These are phyloP conservation scores for Xanthostigma xanthostigma DNA, from an alignment of 2,888 invertebrate genomes.

Conservation along the genomic window DNA sequence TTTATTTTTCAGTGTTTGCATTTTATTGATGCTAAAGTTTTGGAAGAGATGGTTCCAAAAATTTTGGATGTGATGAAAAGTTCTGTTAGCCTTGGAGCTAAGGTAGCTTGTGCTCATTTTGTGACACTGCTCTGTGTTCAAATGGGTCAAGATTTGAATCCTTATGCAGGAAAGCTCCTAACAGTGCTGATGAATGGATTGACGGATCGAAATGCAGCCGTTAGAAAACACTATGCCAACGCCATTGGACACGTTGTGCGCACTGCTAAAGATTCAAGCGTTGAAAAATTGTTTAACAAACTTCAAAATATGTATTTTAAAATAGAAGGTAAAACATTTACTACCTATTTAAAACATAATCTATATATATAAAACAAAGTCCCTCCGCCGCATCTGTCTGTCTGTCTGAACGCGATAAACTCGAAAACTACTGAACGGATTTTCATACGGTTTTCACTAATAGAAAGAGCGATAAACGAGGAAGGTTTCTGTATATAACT, in stretches of 20 bases:
- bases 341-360: background rate
- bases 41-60: conserved; percentile 68
- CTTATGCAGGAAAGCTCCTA: conserved; percentile 45
- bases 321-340: conserved; percentile 36
- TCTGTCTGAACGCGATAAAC: too few relatives aligned
- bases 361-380: too few relatives aligned
- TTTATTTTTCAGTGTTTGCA: conserved; percentile 37
- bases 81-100: conserved; percentile 70
- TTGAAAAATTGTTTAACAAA: conserved; percentile 47
- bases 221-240: conserved; percentile 70
- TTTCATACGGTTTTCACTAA: too few relatives aligned
- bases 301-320: conserved; percentile 51
- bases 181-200: conserved; percentile 57
- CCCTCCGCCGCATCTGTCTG: too few relatives aligned
- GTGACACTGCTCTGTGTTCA: conserved; percentile 47
- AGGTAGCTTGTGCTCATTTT: conserved; percentile 68
- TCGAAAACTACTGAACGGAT: too few relatives aligned
- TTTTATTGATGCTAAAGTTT: conserved; percentile 58
- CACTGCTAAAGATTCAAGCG: conserved; percentile 59
- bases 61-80: conserved; percentile 66
- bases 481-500: too few relatives aligned
- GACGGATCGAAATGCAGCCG: conserved; percentile 68
- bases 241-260: conserved; percentile 75
- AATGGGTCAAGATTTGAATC: conserved; percentile 36
- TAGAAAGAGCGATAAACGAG: too few relatives aligned